Evolutionary conservation across 1,140 invertebrate species (phyloP), one percentile per base, ranked within the genome.

Genomic region (Pseudomyrmex concolor): DNA sequence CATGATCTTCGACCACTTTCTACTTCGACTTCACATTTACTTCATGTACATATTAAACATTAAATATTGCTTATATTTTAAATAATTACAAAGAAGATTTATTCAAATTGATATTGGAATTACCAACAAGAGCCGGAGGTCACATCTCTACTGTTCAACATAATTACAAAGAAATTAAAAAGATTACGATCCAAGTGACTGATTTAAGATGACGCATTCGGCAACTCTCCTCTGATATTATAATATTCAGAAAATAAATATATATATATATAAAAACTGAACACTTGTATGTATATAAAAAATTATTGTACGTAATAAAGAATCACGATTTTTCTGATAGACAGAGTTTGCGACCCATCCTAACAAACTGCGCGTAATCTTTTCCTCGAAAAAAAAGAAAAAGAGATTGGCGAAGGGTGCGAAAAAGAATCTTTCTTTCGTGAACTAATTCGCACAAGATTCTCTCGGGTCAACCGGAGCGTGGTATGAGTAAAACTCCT

Each of bases 371-470:
- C 34, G 48, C 34, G 70, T 9, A 55, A 83, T 86, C 64, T 34
- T 63, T 57, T 19, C 4, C n/a, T 8, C 19, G 54, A 12, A 51
- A 15, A 51, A 15, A 25, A 43, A 67, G 19, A 51, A 71, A 19
- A 48, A 3, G 12, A 22, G n/a, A 64, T 55, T 48, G 50, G 43
- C 10, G 57, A 13, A 70, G 48, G 22, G 62, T 51, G 62, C 15
- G 10, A 54, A 64, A n/a, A 59, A 50, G 72, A 17, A 67, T 81
- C 54, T 43, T 83, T 81, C 50, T 43, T 83, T 68, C 67, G 62
- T 54, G 83, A 88, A 76, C 83, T 88, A 85, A 88, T 85, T 88
- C 83, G 82, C 77, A 66, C 15, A 51, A 76, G 12, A 77, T 54
- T 60, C 50, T 64, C 55, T 87, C 77, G 10, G 81, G 86, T 87